Conservation (phyloP, 2,797 vertebrate genomes). For the Macrochelys suwanniensis region DNA sequence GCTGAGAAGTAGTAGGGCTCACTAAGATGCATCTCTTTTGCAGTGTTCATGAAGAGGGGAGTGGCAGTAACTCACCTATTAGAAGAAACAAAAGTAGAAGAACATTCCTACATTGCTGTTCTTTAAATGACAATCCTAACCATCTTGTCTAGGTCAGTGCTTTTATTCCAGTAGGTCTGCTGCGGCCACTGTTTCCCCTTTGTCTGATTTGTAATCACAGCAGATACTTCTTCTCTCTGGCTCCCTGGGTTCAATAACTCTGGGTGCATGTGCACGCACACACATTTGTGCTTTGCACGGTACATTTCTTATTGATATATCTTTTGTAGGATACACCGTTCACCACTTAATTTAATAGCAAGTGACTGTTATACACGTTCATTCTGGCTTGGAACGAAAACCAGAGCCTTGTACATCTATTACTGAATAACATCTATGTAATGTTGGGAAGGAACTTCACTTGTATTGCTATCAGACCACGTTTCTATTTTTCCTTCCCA, state of each 20-base stretch:
- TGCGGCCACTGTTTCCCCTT: background rate
- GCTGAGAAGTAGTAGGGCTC: background rate
- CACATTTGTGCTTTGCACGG: accelerated
- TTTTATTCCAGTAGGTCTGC: background rate
- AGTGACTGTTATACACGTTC: background rate
- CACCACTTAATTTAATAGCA: background rate
- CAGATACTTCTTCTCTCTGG: background rate
- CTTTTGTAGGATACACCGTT: background rate
- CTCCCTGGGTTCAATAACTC: background rate
- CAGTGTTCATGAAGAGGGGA: background rate
- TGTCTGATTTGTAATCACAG: background rate
- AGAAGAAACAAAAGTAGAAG: background rate
- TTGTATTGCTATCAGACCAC: background rate
- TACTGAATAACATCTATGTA: background rate
- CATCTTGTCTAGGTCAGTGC: background rate
- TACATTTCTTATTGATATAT: background rate
- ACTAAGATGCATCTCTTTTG: background rate
- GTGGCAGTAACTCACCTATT: background rate
- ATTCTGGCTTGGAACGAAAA: background rate
- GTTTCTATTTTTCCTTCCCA: background rate
- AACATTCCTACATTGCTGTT: accelerated
- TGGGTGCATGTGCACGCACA: accelerated
- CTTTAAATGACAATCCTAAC: background rate
- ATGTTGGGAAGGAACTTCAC: background rate
- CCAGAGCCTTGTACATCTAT: background rate